Evolutionary conservation across 1,140 invertebrate species (phyloP).

Genomic region (Atta colombica): DNA sequence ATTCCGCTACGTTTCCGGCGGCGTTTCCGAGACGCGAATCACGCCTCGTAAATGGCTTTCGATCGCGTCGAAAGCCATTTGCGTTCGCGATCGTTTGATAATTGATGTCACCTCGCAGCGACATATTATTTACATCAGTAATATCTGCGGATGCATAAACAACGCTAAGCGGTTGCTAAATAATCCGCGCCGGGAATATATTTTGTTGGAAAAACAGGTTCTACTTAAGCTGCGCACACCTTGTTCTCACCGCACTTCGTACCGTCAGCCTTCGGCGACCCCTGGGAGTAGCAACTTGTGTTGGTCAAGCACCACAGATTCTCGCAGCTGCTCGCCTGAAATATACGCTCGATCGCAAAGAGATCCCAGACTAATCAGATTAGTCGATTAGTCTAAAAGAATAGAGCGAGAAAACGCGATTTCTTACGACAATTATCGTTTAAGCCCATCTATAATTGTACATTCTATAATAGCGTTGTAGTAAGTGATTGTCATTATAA

Average conservation of each 20-base stretch:
- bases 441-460: no score
- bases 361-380: slow-evolving; percentile 17
- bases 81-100: slow-evolving; percentile 36
- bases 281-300: slow-evolving; percentile 51
- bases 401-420: not conserved
- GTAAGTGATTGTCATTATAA: no score
- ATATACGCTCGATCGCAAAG: slow-evolving; percentile 25
- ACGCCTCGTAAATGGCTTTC: slow-evolving; percentile 44
- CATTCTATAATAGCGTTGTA: no score
- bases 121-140: slow-evolving; percentile 42
- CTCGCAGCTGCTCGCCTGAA: slow-evolving; percentile 83
- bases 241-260: slow-evolving; percentile 89
- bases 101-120: slow-evolving; percentile 49
- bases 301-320: slow-evolving; percentile 87
- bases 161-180: slow-evolving; percentile 52
- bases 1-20: slow-evolving; percentile 45
- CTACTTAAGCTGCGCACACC: slow-evolving; percentile 74
- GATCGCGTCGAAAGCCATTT: slow-evolving; percentile 50
- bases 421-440: not conserved
- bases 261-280: slow-evolving; percentile 89
- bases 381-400: slow-evolving; percentile 29
- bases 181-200: slow-evolving; percentile 39
- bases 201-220: slow-evolving; percentile 42
- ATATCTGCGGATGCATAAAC: slow-evolving; percentile 59
- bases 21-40: slow-evolving; percentile 20